Percentiles rank a stretch among this genome's conserved stretches.
Evolutionary conservation across 2,888 invertebrate genomes (phyloP).

Genomic region (Diaperis boleti): DNA sequence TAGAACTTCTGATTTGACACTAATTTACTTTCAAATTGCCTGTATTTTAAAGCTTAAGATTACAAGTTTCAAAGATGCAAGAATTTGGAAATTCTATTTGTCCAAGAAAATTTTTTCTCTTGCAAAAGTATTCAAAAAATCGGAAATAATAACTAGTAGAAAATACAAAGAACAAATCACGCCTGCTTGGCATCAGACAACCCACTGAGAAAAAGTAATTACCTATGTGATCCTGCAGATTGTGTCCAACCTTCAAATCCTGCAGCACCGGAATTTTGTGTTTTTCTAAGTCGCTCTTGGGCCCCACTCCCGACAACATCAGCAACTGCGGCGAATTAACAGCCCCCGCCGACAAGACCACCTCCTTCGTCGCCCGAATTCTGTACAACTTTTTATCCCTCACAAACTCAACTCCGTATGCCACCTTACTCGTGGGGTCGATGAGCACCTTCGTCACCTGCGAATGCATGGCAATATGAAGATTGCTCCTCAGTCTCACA

Average conservation of each 20-base stretch:
- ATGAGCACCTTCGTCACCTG: conserved; percentile 83
- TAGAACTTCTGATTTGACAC: too few species aligned
- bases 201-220: too few species aligned
- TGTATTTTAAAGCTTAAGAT: too few species aligned
- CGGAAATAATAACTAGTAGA: too few species aligned
- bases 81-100: too few species aligned
- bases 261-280: conserved; percentile 84
- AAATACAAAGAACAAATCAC: too few species aligned
- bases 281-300: conserved; percentile 77
- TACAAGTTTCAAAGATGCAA: too few species aligned
- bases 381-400: conserved; percentile 79
- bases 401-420: conserved; percentile 86
- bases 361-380: conserved; percentile 83
- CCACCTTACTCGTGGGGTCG: conserved; percentile 79
- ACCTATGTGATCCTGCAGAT: conserved; percentile 92
- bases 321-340: conserved; percentile 94
- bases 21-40: too few species aligned
- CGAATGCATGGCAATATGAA: conserved; percentile 86
- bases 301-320: conserved; percentile 93
- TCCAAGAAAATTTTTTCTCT: too few species aligned
- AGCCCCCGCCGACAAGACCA: conserved; percentile 91
- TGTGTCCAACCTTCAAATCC: conserved; percentile 85
- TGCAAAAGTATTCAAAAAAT: too few species aligned
- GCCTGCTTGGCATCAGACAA: too few species aligned
- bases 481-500: conserved; percentile 81